Conservation (phyloP, 2,113 vertebrate genomes). For the Sakesphorus luctuosus region DNA sequence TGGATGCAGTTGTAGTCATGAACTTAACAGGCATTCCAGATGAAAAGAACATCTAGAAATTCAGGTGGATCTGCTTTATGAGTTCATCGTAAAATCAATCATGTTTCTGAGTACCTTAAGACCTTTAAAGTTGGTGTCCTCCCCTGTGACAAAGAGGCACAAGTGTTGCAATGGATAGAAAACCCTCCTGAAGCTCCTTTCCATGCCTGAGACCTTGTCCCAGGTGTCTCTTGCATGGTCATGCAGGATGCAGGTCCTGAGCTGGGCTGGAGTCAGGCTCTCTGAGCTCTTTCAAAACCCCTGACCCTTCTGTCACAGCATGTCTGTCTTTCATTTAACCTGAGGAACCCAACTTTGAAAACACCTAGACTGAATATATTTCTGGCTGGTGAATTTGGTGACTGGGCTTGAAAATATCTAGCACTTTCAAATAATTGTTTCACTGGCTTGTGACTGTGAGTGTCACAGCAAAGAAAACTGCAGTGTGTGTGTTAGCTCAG, state of each 20-base stretch:
- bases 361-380: background rate
- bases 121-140: background rate
- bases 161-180: background rate
- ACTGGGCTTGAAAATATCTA: background rate
- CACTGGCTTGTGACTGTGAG: background rate
- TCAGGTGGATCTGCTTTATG: background rate
- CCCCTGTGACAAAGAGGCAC: background rate
- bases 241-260: background rate
- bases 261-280: background rate
- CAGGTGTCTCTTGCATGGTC: background rate
- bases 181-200: background rate
- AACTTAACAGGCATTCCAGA: background rate
- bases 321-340: background rate
- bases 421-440: background rate
- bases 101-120: background rate
- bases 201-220: rapidly evolving
- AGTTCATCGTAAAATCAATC: background rate
- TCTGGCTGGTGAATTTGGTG: background rate
- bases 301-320: background rate
- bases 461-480: background rate
- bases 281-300: background rate
- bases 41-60: background rate
- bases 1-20: background rate
- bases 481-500: background rate
- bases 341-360: background rate